Evolutionary conservation across 2,888 invertebrate genomes (phyloP), one percentile per base, ranked within the genome.

Genomic region (Habrosyne pyritoides): DNA sequence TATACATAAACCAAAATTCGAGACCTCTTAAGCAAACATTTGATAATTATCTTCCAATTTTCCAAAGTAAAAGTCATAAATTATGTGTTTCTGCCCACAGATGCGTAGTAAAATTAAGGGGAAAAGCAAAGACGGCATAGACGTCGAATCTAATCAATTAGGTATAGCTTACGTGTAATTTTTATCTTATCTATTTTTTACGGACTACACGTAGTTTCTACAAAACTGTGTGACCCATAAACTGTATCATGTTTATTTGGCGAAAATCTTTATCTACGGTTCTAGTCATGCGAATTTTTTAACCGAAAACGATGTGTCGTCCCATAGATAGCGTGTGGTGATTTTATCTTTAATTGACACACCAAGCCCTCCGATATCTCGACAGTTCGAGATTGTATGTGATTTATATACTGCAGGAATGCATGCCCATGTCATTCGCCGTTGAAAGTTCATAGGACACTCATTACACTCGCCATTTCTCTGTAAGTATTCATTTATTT

Each of bases 391-490:
- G 77, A 81, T 79, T 73, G 71, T 57, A 59, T 55, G 63, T 79
- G 79, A 81, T 84, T 87, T 87, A 87, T 84, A 87, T 78, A 77
- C 70, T 61, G 61, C 61, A 66, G 60, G 57, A 55, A 54, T 51
- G 50, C 48, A 33, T 47, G 36, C 33, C 55, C 56, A 54, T 56
- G 66, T 60, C 70, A 82, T 79, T 81, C 59, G 54, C 54, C 51
- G 49, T 21, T 21, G 14, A 62, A 58, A 57, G 60, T 66, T 68
- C 54, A 48, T 59, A 52, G 55, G 56, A 62, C 57, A 49, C 52
- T 57, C 47, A 61, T 57, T 54, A 42, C 53, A 50, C 54, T 22
- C 49, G 51, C 50, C 48, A 42, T 53, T 59, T 28, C 61, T 67
- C 21, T 64, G 71, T 71, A 57, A 49, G 42, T 54, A 50, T 4